These are phyloP conservation scores for Pterostichus niger DNA, from an alignment of 2,888 invertebrate genomes.

Conservation along the genomic window DNA sequence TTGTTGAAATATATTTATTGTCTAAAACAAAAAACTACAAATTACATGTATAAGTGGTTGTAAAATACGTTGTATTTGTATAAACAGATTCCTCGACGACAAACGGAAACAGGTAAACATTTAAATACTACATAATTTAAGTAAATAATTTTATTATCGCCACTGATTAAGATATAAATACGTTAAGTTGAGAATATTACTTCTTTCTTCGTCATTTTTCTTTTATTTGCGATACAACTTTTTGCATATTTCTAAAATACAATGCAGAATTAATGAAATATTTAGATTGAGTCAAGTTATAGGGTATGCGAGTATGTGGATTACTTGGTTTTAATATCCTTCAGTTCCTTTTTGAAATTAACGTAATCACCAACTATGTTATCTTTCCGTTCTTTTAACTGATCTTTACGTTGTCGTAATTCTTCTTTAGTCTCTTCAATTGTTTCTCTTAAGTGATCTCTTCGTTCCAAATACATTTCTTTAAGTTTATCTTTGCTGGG, in stretches of 20 bases:
- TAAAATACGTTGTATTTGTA: conserved; percentile 35
- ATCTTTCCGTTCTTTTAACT: conserved; percentile 72
- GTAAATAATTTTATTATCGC: background rate
- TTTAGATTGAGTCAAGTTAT: background rate
- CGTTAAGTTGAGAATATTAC: background rate
- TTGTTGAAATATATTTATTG: conserved; percentile 31
- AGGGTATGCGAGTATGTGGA: background rate
- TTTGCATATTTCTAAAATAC: conserved; percentile 44
- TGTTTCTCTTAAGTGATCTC: conserved; percentile 81
- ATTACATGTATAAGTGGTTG: conserved; percentile 52
- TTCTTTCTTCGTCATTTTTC: conserved; percentile 11
- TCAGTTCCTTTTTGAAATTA: conserved; percentile 78
- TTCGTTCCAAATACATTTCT: conserved; percentile 82
- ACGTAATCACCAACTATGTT: conserved; percentile 80
- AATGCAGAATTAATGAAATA: conserved; percentile 14
- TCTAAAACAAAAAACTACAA: conserved; percentile 29
- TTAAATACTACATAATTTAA: conserved; percentile 3
- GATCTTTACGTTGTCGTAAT: conserved; percentile 75
- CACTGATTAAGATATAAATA: background rate
- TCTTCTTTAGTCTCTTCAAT: conserved; percentile 80
- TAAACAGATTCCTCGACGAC: background rate
- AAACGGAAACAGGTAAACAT: background rate
- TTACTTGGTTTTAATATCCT: conserved; percentile 75
- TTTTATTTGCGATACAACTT: conserved; percentile 8
- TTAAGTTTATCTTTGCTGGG: conserved; percentile 83